phyloP scores from a whole-genome alignment of 2,888 invertebrate species.

The Lamellibrachia satsuma region DNA sequence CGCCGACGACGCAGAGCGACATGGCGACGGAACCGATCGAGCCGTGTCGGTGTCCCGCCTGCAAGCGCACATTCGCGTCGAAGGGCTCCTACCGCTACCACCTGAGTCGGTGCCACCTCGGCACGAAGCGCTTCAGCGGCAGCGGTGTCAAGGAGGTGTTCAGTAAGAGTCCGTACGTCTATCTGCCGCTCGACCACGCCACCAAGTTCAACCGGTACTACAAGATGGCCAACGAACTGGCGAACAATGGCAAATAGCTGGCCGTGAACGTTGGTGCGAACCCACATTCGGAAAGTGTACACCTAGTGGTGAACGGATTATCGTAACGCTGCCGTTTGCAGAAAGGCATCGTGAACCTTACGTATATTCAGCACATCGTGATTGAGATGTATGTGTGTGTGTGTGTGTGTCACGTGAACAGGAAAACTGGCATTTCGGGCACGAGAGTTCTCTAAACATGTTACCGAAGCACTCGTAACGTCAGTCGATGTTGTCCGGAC shows the following conservation, averaged over 20 bases:
- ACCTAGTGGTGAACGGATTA: neutral
- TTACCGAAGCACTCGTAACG: neutral
- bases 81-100: constrained; percentile 97
- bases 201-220: constrained; percentile 97
- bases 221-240: constrained; percentile 96
- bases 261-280: neutral
- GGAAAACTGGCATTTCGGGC: neutral
- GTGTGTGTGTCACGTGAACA: neutral
- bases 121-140: neutral
- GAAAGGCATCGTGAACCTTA: neutral
- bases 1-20: neutral
- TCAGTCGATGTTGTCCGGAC: neutral
- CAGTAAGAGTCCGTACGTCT: constrained; percentile 62
- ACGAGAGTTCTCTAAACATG: neutral
- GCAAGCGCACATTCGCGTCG: constrained; percentile 82
- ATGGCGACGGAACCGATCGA: constrained; percentile 19
- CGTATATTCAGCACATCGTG: neutral
- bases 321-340: neutral
- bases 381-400: neutral
- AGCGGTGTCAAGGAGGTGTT: constrained; percentile 59
- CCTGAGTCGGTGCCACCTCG: constrained; percentile 70
- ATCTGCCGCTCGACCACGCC: constrained; percentile 62
- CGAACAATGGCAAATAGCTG: constrained; percentile 75
- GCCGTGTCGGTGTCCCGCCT: constrained; percentile 53
- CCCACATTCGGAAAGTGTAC: neutral